A percentile compares a stretch with the other conserved stretches of the same genome.
Conservation (phyloP, 2,888 invertebrate genomes). For the Tricholauxania praeusta region DNA sequence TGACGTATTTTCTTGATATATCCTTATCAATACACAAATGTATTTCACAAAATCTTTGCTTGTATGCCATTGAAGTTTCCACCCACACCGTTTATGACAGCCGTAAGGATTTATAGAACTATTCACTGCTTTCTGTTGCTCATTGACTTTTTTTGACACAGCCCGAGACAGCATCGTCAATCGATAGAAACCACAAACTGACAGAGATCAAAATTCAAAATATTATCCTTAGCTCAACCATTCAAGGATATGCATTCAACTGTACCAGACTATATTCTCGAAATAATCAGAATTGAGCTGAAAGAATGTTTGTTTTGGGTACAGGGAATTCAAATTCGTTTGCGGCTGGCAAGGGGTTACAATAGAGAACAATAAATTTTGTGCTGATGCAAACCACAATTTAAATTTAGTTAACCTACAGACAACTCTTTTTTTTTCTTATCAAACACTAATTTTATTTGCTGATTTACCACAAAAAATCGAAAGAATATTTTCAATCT, state of each 20-base stretch:
- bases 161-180: slow-evolving; percentile 14
- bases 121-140: not conserved
- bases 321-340: too few relatives aligned
- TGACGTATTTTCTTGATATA: not conserved
- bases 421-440: too few relatives aligned
- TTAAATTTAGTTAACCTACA: slow-evolving; percentile 4
- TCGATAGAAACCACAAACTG: slow-evolving; percentile 4
- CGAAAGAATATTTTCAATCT: too few relatives aligned
- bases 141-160: slow-evolving; percentile 5
- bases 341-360: too few relatives aligned
- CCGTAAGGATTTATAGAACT: not conserved
- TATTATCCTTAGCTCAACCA: slow-evolving; percentile 30
- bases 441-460: too few relatives aligned
- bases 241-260: slow-evolving; percentile 27
- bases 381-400: slow-evolving; percentile 2
- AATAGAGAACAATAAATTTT: not conserved
- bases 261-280: slow-evolving; percentile 8
- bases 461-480: too few relatives aligned
- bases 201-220: slow-evolving; percentile 31
- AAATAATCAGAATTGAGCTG: not conserved
- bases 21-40: too few relatives aligned
- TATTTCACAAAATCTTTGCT: not conserved
- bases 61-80: not conserved
- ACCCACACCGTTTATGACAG: not conserved
- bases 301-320: not conserved